A percentile compares a stretch with the other conserved stretches of the same genome.
phyloP scores from a whole-genome alignment of 2,113 vertebrate genomes.

The Ammodramus savannarum region DNA sequence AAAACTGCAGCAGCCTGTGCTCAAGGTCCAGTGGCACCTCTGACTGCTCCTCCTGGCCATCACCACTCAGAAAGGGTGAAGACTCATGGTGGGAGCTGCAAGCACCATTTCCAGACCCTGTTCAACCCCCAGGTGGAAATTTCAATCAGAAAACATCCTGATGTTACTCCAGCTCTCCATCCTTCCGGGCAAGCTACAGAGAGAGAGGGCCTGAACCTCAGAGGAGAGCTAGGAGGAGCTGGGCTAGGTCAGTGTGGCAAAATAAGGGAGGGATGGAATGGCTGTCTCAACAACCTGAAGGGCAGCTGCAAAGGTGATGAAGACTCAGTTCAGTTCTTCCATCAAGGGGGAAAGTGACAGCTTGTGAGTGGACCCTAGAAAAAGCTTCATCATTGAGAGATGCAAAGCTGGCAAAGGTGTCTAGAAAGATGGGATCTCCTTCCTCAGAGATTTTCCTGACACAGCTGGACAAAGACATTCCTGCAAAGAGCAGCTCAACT shows the following conservation, averaged over 20 bases:
- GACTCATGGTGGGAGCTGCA: not conserved
- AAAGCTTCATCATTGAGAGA: not conserved
- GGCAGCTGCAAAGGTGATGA: not conserved
- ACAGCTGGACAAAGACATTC: not conserved
- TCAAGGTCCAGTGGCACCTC: not conserved
- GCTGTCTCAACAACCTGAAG: not conserved
- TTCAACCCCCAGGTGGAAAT: not conserved
- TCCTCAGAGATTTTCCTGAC: not conserved
- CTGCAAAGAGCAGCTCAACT: not conserved
- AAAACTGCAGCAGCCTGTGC: not conserved
- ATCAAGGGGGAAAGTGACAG: not conserved
- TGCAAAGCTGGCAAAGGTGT: not conserved
- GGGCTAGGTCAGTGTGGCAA: not conserved
- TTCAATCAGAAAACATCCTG: not conserved
- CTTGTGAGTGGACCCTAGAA: not conserved
- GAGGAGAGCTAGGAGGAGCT: not conserved
- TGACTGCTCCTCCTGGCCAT: not conserved
- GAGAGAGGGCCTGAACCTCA: not conserved
- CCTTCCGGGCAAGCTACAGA: not conserved
- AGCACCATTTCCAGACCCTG: not conserved
- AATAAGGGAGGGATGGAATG: accelerated
- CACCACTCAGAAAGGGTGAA: not conserved
- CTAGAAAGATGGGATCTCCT: not conserved
- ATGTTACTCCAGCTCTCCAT: not conserved
- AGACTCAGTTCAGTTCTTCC: not conserved